Evolutionary conservation across 2,797 vertebrate species (phyloP).

Genomic region (Pangasius macronema): DNA sequence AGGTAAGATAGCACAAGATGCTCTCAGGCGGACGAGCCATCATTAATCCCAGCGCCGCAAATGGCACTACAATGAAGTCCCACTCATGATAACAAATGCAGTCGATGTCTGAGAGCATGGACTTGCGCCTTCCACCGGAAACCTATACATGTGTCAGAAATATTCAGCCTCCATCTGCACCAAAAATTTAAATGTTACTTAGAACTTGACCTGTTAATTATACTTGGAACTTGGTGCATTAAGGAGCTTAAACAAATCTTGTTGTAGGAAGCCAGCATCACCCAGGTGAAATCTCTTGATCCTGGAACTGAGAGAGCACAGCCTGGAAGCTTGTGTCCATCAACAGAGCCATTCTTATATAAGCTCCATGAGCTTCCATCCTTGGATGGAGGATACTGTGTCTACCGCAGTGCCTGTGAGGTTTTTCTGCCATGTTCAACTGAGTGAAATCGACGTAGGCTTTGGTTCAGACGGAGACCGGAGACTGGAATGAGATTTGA

Average conservation of each 20-base stretch:
- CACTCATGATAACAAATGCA: not conserved
- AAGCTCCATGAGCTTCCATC: not conserved
- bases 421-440: not conserved
- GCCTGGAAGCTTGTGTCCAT: not conserved
- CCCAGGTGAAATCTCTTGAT: not conserved
- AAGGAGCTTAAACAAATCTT: not conserved
- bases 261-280: not conserved
- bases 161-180: not conserved
- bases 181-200: not conserved
- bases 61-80: conserved; percentile 10
- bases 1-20: not conserved
- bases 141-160: conserved; percentile 7
- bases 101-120: conserved; percentile 6
- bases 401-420: not conserved
- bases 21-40: not conserved
- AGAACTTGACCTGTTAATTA: not conserved
- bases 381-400: not conserved
- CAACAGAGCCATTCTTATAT: not conserved
- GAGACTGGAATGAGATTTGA: too few relatives aligned
- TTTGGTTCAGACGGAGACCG: too few relatives aligned
- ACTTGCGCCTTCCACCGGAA: not conserved
- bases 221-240: too few relatives aligned
- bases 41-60: conserved; percentile 2
- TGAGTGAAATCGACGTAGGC: too few relatives aligned
- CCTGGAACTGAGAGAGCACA: not conserved